phyloP scores from a whole-genome alignment of 2,888 invertebrate genomes.

The Eucriotettix oculatus region DNA sequence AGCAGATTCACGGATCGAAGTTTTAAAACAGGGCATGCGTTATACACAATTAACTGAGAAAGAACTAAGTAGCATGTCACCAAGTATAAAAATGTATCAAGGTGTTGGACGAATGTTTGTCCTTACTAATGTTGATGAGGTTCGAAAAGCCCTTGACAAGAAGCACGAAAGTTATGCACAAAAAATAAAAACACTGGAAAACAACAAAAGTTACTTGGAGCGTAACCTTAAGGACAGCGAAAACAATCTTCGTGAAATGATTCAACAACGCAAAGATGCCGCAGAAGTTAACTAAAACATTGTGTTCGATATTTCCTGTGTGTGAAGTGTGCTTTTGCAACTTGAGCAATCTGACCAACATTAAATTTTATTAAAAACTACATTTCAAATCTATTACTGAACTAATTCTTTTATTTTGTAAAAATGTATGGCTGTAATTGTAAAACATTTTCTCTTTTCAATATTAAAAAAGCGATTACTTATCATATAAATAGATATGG shows the following conservation, averaged over 20 bases:
- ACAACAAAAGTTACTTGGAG: conserved; percentile 63
- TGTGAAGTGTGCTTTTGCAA: too few species aligned
- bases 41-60: conserved; percentile 55
- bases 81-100: conserved; percentile 55
- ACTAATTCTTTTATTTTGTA: too few species aligned
- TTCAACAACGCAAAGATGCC: conserved; percentile 43
- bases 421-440: too few species aligned
- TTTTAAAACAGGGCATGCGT: conserved; percentile 45
- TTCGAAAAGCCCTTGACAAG: conserved; percentile 44
- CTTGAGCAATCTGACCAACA: too few species aligned
- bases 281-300: neutral
- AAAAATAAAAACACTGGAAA: conserved; percentile 53
- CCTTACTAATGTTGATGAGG: conserved; percentile 43
- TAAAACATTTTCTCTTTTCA: too few species aligned
- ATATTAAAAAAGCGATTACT: too few species aligned
- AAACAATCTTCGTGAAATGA: conserved; percentile 70
- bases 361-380: too few species aligned
- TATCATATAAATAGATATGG: neutral
- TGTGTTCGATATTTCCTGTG: neutral
- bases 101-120: conserved; percentile 76
- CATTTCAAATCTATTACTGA: too few species aligned
- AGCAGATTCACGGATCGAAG: conserved; percentile 60
- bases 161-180: conserved; percentile 36
- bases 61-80: conserved; percentile 37
- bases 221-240: conserved; percentile 69